A percentile compares a stretch with the other conserved stretches of the same genome.
Conservation (phyloP, 2,888 invertebrate species). For the Microctonus aethiopoides region DNA sequence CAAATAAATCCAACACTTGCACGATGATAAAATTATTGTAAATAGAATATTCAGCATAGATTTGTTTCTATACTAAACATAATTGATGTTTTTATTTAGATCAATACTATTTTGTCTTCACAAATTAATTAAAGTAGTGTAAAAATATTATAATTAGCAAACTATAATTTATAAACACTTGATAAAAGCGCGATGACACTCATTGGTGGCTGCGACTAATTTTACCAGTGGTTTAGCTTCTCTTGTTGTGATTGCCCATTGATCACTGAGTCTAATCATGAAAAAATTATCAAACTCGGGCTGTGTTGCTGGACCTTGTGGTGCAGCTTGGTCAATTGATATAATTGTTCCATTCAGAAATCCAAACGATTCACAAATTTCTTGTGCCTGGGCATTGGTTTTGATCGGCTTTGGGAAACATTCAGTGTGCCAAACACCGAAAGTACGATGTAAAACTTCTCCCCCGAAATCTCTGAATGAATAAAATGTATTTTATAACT, state of each 20-base stretch:
- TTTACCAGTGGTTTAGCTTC: constrained; percentile 47
- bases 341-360: constrained; percentile 70
- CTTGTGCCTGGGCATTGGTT: constrained; percentile 66
- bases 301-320: constrained; percentile 39
- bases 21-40: not conserved
- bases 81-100: not conserved
- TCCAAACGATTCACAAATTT: constrained; percentile 74
- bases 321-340: constrained; percentile 9
- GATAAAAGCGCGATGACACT: constrained; percentile 54
- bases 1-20: not conserved
- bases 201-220: constrained; percentile 40
- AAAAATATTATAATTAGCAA: not conserved
- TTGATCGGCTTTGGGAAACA: constrained; percentile 69
- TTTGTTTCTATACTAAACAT: too few relatives aligned
- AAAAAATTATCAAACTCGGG: constrained; percentile 49
- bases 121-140: too few relatives aligned
- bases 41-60: not conserved
- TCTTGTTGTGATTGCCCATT: constrained; percentile 42
- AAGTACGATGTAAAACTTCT: constrained; percentile 74
- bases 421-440: constrained; percentile 79
- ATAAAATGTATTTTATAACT: too few relatives aligned
- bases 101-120: not conserved
- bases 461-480: constrained; percentile 70
- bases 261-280: constrained; percentile 49
- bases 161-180: constrained; percentile 33